Percentiles rank a stretch among this genome's conserved stretches.
Evolutionary conservation across 2,888 invertebrate species (phyloP).

Genomic region (Calephelis perditalis): DNA sequence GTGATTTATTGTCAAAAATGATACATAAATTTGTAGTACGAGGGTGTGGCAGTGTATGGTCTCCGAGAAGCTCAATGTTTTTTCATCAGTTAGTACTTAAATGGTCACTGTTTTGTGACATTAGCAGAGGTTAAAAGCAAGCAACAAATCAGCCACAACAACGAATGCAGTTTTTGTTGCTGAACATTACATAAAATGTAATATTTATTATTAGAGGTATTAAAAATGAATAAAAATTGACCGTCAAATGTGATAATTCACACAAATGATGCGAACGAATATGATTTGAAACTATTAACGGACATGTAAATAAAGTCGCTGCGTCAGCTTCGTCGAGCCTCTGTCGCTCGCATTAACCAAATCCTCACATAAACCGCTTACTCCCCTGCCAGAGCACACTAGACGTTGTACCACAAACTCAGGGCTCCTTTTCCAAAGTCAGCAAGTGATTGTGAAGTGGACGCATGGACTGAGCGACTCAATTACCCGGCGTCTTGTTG

Average conservation of each 20-base stretch:
- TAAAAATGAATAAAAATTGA: too few species aligned
- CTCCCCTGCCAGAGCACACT: conserved; percentile 13
- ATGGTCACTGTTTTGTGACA: too few species aligned
- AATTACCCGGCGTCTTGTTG: conserved; percentile 30
- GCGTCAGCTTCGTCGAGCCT: conserved; percentile 14
- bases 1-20: too few species aligned
- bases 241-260: neutral
- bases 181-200: too few species aligned
- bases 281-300: neutral
- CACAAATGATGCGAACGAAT: neutral
- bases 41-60: too few species aligned
- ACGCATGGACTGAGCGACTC: conserved; percentile 19
- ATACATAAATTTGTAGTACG: too few species aligned
- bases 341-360: conserved; percentile 26
- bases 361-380: conserved; percentile 29
- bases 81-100: too few species aligned
- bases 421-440: conserved; percentile 16
- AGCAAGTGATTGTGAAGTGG: neutral
- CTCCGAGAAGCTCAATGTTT: too few species aligned
- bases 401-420: conserved; percentile 16
- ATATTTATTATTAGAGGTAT: too few species aligned
- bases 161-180: too few species aligned
- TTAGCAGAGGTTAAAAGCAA: too few species aligned
- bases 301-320: conserved; percentile 4
- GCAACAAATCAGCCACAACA: too few species aligned